Evolutionary conservation across 2,797 vertebrate genomes (phyloP).

Genomic region (Oreochromis grahami): DNA sequence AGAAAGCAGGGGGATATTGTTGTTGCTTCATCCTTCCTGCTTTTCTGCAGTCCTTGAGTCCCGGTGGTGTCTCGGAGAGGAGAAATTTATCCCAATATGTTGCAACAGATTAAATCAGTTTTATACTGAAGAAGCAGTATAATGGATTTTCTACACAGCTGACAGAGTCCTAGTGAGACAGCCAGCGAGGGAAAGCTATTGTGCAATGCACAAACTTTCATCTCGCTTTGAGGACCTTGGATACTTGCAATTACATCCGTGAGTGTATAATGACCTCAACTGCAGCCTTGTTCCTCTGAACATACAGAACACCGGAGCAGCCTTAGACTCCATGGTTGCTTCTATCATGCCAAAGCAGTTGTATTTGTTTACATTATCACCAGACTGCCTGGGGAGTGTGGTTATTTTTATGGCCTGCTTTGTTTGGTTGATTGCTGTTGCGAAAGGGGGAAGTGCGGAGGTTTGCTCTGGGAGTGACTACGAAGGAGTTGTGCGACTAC

Average conservation of each 20-base stretch:
- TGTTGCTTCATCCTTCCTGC: conserved; percentile 50
- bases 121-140: not conserved
- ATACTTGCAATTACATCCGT: not conserved
- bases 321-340: conserved; percentile 25
- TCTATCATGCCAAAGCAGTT: conserved; percentile 50
- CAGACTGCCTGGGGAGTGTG: conserved; percentile 51
- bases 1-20: not conserved
- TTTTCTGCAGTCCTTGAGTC: conserved; percentile 14
- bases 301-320: conserved; percentile 9
- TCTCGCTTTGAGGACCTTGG: not conserved
- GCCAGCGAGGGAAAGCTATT: not conserved
- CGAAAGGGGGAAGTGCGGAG: conserved; percentile 20
- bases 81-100: conserved; percentile 32
- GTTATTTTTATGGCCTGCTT: conserved; percentile 67
- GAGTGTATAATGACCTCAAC: conserved; percentile 20
- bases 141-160: not conserved
- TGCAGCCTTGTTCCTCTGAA: conserved; percentile 16
- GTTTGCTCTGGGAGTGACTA: conserved; percentile 52
- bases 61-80: conserved; percentile 7
- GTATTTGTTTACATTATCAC: conserved; percentile 69
- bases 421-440: conserved; percentile 64
- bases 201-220: not conserved
- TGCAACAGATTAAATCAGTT: conserved; percentile 46
- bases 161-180: conserved; percentile 1
- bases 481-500: conserved; percentile 51